Conservation (phyloP, 2,113 vertebrate genomes). For the Tragelaphus buxtoni region DNA sequence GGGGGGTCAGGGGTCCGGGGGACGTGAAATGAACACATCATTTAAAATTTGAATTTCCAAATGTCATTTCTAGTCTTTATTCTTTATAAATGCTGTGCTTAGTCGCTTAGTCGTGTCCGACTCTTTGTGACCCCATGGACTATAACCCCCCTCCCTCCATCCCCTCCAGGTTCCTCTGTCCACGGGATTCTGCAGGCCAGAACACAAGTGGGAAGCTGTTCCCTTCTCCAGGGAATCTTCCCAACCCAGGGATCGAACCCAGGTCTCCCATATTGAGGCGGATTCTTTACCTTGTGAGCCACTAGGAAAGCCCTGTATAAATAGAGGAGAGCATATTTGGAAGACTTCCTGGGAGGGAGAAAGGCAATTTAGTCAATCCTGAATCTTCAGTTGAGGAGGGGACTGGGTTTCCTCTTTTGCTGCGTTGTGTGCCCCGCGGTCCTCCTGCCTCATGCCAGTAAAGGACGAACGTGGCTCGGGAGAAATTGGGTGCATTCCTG, state of each 20-base stretch:
- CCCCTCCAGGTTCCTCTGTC: background rate
- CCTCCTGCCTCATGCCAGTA: background rate
- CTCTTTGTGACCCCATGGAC: background rate
- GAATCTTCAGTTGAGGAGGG: background rate
- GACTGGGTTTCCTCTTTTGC: background rate
- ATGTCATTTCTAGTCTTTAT: background rate
- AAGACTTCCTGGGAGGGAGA: background rate
- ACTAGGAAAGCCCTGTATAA: background rate
- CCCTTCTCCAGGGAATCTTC: background rate
- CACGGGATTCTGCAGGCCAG: background rate
- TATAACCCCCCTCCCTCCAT: background rate
- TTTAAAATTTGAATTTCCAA: background rate
- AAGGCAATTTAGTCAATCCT: background rate
- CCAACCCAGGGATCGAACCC: background rate
- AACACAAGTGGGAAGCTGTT: background rate
- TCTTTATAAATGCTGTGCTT: background rate
- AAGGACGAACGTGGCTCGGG: background rate
- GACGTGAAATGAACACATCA: background rate
- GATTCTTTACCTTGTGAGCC: background rate
- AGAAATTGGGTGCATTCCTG: background rate
- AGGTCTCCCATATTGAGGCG: background rate
- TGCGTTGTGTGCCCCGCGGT: background rate
- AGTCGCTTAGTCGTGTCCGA: background rate
- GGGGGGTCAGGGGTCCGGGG: too few relatives aligned
- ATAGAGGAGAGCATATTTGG: background rate